phyloP scores from a whole-genome alignment of 2,797 vertebrate genomes.

The Cossypha heuglini region DNA sequence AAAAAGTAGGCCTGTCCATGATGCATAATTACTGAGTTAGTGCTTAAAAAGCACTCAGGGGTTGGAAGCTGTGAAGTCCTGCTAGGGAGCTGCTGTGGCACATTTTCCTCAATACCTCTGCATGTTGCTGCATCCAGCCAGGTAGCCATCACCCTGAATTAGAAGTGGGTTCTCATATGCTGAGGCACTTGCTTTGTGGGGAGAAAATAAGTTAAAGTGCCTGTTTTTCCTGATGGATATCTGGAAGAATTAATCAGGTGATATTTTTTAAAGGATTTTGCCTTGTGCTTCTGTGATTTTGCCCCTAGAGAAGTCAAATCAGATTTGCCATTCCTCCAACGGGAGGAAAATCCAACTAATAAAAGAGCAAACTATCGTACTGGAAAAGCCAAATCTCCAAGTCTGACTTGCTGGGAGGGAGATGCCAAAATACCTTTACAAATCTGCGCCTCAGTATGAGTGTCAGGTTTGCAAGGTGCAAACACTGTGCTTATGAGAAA shows the following conservation, averaged over 20 bases:
- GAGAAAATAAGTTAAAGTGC: not conserved
- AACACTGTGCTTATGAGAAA: not conserved
- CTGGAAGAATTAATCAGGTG: not conserved
- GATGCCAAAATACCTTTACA: conserved; percentile 53
- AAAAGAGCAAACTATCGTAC: conserved; percentile 19
- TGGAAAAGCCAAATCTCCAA: conserved; percentile 7
- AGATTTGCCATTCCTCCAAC: not conserved
- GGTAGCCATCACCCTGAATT: not conserved
- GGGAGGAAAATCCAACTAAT: conserved; percentile 5
- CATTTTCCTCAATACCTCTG: not conserved
- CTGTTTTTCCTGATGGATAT: not conserved
- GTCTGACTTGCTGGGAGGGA: not conserved
- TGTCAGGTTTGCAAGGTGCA: conserved; percentile 42
- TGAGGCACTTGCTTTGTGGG: not conserved
- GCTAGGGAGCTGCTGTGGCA: not conserved
- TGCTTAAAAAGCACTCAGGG: not conserved
- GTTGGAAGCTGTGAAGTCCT: not conserved
- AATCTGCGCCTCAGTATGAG: not conserved
- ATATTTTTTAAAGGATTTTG: not conserved
- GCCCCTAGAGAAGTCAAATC: not conserved
- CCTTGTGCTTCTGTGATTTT: not conserved
- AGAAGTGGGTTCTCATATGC: not conserved
- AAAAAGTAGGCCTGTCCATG: not conserved
- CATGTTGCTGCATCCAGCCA: not conserved
- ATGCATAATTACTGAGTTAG: conserved; percentile 4